phyloP scores from a whole-genome alignment of 37 sponge, comb jelly and placozoan genomes.

The Cladorhizidae sp. region DNA sequence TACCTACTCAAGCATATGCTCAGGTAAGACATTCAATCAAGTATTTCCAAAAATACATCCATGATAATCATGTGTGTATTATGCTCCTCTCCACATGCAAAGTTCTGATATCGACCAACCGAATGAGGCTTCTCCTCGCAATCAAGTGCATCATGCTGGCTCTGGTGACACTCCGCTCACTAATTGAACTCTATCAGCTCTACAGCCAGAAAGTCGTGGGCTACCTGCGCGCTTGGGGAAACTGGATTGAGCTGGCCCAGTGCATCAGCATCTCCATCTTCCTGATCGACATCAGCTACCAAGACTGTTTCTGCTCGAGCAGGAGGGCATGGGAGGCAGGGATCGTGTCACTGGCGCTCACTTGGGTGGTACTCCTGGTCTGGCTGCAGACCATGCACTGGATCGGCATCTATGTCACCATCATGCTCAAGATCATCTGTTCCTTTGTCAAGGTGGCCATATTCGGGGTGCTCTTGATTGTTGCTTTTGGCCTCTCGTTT shows the following conservation, averaged over 20 bases:
- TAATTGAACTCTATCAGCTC: neutral
- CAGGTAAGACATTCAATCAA: no score
- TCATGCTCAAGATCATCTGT: conserved; percentile 82
- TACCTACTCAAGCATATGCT: no score
- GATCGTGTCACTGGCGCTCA: neutral
- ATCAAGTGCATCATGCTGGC: neutral
- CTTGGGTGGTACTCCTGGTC: neutral
- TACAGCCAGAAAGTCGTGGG: neutral
- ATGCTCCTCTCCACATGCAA: no score
- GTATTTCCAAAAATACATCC: no score
- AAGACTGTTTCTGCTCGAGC: neutral
- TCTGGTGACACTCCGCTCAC: neutral
- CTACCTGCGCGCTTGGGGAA: conserved; percentile 51
- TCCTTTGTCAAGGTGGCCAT: conserved; percentile 83
- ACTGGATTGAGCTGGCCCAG: conserved; percentile 44
- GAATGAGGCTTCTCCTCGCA: no score
- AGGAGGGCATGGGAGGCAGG: neutral
- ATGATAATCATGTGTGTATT: no score
- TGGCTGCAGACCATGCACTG: conserved; percentile 37
- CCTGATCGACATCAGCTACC: neutral
- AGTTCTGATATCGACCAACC: no score
- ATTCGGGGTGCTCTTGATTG: conserved; percentile 71
- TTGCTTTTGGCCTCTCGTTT: conserved; percentile 88
- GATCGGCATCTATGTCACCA: conserved; percentile 90
- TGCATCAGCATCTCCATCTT: neutral